These are phyloP conservation scores for Hylia prasina DNA, from an alignment of 2,113 vertebrate genomes.

Conservation along the genomic window DNA sequence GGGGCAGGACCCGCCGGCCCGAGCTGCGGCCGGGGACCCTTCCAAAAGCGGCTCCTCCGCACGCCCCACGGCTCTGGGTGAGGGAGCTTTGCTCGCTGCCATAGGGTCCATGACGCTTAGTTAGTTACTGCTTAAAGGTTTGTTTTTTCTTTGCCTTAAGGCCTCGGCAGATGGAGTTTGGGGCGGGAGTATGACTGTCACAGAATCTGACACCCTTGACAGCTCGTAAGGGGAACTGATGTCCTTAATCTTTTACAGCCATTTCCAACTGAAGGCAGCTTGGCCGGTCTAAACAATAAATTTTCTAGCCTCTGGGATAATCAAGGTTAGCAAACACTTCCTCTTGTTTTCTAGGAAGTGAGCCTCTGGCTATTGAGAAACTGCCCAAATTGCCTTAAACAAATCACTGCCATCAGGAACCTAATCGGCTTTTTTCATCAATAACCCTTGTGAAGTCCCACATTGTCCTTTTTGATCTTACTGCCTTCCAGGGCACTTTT, in stretches of 20 bases:
- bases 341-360: not conserved
- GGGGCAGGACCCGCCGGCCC: not conserved
- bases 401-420: not conserved
- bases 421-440: not conserved
- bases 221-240: not conserved
- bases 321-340: not conserved
- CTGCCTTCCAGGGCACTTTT: not conserved
- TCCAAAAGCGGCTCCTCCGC: not conserved
- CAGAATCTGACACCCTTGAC: not conserved
- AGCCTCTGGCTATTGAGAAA: not conserved
- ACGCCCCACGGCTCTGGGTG: not conserved
- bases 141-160: not conserved
- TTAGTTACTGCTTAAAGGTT: not conserved
- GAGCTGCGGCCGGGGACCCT: not conserved
- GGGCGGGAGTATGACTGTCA: not conserved
- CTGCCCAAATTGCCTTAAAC: not conserved
- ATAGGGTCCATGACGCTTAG: fast-evolving
- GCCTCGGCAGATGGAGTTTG: not conserved
- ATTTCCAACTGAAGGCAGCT: not conserved
- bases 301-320: not conserved
- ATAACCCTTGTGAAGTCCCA: not conserved
- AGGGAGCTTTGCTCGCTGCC: not conserved
- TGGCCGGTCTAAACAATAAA: not conserved
- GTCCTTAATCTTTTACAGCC: not conserved
- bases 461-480: not conserved